Percentiles rank a stretch among this genome's conserved stretches.
phyloP scores from a whole-genome alignment of 2,113 vertebrate genomes.

The Cyprinus carpio region DNA sequence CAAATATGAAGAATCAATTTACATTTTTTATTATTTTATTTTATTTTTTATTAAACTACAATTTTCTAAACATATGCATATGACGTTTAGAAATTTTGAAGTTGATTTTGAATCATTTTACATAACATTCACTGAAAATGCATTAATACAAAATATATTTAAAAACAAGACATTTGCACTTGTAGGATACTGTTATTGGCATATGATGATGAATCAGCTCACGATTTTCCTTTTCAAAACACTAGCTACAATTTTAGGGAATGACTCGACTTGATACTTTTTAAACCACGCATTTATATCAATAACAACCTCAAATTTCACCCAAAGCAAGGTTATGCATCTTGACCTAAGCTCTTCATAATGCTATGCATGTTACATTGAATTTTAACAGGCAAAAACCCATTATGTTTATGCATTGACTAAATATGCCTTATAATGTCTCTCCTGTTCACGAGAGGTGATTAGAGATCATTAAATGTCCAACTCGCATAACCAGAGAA shows the following conservation, averaged over 20 bases:
- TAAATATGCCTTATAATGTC: background rate
- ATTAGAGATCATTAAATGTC: constrained; percentile 19
- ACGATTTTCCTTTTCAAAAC: background rate
- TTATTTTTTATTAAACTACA: background rate
- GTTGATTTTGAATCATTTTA: too few relatives aligned
- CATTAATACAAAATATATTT: background rate
- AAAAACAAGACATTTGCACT: background rate
- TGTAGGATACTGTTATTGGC: background rate
- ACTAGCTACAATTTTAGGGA: background rate
- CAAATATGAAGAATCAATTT: background rate
- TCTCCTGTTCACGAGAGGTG: background rate
- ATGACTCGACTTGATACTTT: background rate
- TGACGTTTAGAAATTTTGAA: background rate
- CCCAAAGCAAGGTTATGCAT: background rate
- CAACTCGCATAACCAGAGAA: background rate
- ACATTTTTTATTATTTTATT: background rate
- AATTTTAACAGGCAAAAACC: background rate
- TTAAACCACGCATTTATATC: background rate
- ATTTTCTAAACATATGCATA: background rate
- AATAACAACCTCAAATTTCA: background rate
- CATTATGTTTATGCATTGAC: background rate
- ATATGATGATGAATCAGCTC: background rate
- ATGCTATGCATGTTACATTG: background rate
- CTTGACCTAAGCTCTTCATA: background rate
- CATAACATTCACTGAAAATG: too few relatives aligned